These are phyloP conservation scores for Clangula hyemalis DNA, from an alignment of 2,797 vertebrate species.

Conservation along the genomic window DNA sequence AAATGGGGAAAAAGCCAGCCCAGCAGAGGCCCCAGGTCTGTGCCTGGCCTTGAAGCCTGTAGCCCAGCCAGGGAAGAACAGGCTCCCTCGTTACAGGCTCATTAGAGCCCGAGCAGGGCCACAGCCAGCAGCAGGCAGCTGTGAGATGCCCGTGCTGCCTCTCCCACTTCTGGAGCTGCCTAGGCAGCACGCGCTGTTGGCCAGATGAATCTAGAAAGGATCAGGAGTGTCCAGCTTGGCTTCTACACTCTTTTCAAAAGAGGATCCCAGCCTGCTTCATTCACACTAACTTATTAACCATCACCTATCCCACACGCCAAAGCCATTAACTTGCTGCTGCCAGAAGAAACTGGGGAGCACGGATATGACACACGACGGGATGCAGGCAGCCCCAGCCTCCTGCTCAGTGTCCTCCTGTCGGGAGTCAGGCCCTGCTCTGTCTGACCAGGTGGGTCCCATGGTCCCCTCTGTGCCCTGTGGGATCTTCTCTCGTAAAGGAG, in stretches of 20 bases:
- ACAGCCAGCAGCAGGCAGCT: too few relatives aligned
- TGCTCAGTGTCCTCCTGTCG: fast-evolving
- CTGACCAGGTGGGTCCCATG: background rate
- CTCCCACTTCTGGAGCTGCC: too few relatives aligned
- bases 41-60: background rate
- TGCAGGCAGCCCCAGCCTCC: background rate
- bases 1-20: background rate
- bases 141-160: too few relatives aligned
- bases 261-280: background rate
- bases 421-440: background rate
- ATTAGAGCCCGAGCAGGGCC: too few relatives aligned
- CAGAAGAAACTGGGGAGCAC: background rate
- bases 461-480: fast-evolving
- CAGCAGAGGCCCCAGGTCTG: background rate
- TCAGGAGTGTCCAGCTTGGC: background rate
- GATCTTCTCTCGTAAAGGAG: background rate
- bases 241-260: background rate
- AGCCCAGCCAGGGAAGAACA: too few relatives aligned
- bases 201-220: background rate
- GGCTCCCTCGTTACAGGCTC: too few relatives aligned
- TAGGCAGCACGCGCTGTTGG: too few relatives aligned
- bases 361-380: fast-evolving
- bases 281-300: background rate
- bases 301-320: background rate
- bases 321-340: background rate